Evolutionary conservation across 2,113 vertebrate species (phyloP).

Genomic region (Seriola quinqueradiata): DNA sequence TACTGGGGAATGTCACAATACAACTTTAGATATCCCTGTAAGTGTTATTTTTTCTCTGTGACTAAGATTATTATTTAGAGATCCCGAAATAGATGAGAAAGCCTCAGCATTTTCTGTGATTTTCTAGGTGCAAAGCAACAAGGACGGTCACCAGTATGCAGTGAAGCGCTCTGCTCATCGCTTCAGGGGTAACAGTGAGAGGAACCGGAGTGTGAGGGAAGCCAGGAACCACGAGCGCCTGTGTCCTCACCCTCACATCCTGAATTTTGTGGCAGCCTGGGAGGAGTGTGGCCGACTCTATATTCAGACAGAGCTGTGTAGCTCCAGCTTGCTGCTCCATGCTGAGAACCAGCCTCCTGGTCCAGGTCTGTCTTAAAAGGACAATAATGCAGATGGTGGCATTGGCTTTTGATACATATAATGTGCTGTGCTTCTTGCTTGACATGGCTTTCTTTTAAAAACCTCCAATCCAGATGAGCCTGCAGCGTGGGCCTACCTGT

Average conservation of each 20-base stretch:
- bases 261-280: slow-evolving; percentile 90
- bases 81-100: background rate
- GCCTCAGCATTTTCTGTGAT: background rate
- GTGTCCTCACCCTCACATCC: slow-evolving; percentile 87
- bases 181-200: slow-evolving; percentile 88
- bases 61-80: background rate
- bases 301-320: slow-evolving; percentile 93
- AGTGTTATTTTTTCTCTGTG: background rate
- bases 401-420: background rate
- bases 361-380: slow-evolving; percentile 61
- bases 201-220: slow-evolving; percentile 87
- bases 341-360: slow-evolving; percentile 83
- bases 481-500: slow-evolving; percentile 87
- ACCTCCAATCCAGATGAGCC: slow-evolving; percentile 77
- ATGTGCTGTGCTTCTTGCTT: background rate
- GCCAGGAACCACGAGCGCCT: slow-evolving; percentile 89
- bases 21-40: background rate
- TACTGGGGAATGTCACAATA: background rate
- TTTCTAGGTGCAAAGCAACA: slow-evolving; percentile 86
- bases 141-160: slow-evolving; percentile 88
- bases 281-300: slow-evolving; percentile 90
- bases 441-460: slow-evolving; percentile 6
- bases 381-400: background rate
- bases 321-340: slow-evolving; percentile 87
- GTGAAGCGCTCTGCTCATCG: slow-evolving; percentile 90